Conservation (phyloP, 2,113 vertebrate species). For the Lagopus muta region DNA sequence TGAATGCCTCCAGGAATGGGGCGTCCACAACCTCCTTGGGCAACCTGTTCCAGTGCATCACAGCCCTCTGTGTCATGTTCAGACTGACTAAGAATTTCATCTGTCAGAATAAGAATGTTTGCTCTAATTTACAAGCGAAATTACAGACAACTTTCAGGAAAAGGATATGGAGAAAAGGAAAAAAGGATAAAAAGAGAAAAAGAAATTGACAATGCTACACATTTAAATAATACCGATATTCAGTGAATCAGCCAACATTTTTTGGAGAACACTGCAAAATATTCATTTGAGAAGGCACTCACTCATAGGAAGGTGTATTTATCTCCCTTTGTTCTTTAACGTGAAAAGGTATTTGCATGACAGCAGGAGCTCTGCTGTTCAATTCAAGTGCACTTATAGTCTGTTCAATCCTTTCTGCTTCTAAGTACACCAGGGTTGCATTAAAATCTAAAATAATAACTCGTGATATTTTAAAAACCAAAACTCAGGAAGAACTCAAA, state of each 20-base stretch:
- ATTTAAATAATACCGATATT: conserved; percentile 4
- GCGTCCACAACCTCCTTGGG: too few species aligned
- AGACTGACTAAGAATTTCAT: background rate
- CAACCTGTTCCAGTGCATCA: too few species aligned
- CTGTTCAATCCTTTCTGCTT: background rate
- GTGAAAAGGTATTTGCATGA: background rate
- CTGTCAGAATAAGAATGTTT: conserved; percentile 2
- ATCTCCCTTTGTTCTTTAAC: background rate
- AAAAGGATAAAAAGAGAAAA: background rate
- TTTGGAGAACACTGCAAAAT: background rate
- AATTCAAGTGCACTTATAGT: background rate
- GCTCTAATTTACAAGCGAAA: background rate
- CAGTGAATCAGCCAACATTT: background rate
- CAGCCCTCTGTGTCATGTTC: background rate
- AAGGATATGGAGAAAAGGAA: background rate
- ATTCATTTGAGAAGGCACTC: background rate
- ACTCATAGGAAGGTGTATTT: background rate
- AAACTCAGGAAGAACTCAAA: conserved; percentile 9
- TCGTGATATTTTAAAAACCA: conserved; percentile 18
- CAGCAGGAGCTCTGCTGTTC: background rate
- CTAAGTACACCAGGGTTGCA: background rate
- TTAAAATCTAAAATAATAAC: background rate
- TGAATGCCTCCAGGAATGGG: too few species aligned
- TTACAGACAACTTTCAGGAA: background rate
- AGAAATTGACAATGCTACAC: background rate